Evolutionary conservation across 2,113 vertebrate genomes (phyloP), one percentile per base, ranked within the genome.

Genomic region (Epinephelus fuscoguttatus): DNA sequence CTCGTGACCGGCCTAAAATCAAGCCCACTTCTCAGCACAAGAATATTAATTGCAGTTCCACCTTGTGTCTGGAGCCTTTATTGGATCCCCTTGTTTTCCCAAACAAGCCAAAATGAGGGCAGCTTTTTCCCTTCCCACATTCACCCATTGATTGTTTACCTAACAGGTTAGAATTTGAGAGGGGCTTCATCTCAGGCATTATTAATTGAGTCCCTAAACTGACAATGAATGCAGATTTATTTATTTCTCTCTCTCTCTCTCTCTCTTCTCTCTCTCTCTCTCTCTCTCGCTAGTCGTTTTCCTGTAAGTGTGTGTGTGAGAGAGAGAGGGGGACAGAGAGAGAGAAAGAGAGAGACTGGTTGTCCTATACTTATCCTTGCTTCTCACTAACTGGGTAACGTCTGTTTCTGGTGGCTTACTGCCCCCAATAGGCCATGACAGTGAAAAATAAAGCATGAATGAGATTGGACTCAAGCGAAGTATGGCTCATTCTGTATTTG

Each of bases 1-100:
- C 88, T 83, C 27, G 68, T 90, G 90, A 91, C 82, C 59, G 23
- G 85, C 89, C 83, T 89, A 85, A 87, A 92, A 90, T 81, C 76
- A 70, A 82, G 75, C 77, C 75, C 73, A 55, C 85, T 80, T 45
- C 81, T 85, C 70, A 60, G 76, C 82, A 72, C 70, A 69, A 59
- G 90, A 94, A 93, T 92, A 94, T 91, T 92, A 93, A 94, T 92
- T 87, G 81, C 75, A 25, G 71, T 75, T 78, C 73, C 72, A 87
- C 87, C 86, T 89, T 79, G 74, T 84, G 79, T 75, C 81, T 68
- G 60, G n/a, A 72, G 27, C 79, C 68, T 87, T 82, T 81, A 88
- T 80, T 88, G 75, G 30, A 84, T 87, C 45, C 56, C 40, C 67
- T 57, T 83, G 64, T 91, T 89, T 84, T 81, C 53, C 69, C 60